Evolutionary conservation across 2,797 vertebrate genomes (phyloP).

Genomic region (Clarias pachynema): DNA sequence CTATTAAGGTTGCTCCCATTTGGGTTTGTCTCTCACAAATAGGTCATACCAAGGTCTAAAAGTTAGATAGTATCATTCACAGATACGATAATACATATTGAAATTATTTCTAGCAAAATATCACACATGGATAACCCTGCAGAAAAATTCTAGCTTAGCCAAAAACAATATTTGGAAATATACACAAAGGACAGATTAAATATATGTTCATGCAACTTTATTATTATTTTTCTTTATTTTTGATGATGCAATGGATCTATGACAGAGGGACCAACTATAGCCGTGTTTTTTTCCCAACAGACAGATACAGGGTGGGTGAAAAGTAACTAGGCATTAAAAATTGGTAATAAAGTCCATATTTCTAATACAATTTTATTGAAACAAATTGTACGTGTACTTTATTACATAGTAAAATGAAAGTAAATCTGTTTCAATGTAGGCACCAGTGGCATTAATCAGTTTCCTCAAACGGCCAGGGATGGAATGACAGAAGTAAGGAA

Average conservation of each 20-base stretch:
- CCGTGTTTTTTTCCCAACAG: neutral
- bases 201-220: neutral
- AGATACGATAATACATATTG: slow-evolving; percentile 28
- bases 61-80: slow-evolving; percentile 60
- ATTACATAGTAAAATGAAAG: no score
- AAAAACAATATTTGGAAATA: neutral
- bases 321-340: no score
- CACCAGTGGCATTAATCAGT: no score
- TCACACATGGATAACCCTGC: neutral
- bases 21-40: slow-evolving; percentile 72
- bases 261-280: neutral
- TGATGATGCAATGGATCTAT: neutral
- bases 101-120: slow-evolving; percentile 17
- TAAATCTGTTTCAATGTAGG: no score
- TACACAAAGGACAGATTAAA: neutral
- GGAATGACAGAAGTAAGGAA: no score
- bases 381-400: no score
- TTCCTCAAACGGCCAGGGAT: no score
- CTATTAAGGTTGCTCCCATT: slow-evolving; percentile 77
- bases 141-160: neutral
- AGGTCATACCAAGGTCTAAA: slow-evolving; percentile 68
- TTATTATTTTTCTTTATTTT: neutral
- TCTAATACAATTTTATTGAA: no score
- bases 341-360: no score
- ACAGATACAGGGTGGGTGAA: no score